These are phyloP conservation scores for Ditylenchus dipsaci DNA, from an alignment of 1,140 invertebrate genomes.

Conservation along the genomic window DNA sequence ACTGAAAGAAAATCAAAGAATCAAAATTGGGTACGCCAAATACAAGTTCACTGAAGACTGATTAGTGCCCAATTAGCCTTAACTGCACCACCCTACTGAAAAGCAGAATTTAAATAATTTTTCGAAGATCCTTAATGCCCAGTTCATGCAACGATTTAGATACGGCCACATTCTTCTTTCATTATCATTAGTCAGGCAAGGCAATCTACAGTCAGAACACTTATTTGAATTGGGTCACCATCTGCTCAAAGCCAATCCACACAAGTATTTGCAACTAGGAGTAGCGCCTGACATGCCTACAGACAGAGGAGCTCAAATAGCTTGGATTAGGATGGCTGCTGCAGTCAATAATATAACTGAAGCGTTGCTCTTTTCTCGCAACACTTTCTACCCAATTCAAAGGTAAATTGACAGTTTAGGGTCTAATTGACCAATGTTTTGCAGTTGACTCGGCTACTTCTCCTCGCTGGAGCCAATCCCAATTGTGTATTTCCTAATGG, in stretches of 20 bases:
- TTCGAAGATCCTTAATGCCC: too few relatives aligned
- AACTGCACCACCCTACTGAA: too few relatives aligned
- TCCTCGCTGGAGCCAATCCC: constrained; percentile 82
- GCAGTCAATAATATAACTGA: constrained; percentile 68
- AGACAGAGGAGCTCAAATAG: constrained; percentile 62
- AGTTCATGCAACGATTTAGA: too few relatives aligned
- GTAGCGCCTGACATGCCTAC: constrained; percentile 62
- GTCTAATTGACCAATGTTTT: too few relatives aligned
- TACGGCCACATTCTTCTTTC: constrained; percentile 85
- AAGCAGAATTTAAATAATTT: too few relatives aligned
- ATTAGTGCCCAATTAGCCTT: too few relatives aligned
- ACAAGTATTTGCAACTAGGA: constrained; percentile 63
- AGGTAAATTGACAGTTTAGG: too few relatives aligned
- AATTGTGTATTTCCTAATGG: constrained; percentile 61
- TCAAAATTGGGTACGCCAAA: too few relatives aligned
- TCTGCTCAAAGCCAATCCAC: constrained; percentile 89
- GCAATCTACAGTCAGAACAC: constrained; percentile 75
- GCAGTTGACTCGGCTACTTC: constrained; percentile 76
- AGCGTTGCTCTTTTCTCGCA: constrained; percentile 76
- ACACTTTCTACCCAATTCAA: constrained; percentile 92
- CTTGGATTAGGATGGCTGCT: constrained; percentile 78
- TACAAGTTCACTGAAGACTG: too few relatives aligned
- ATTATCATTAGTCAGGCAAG: constrained; percentile 77
- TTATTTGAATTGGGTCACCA: constrained; percentile 89
- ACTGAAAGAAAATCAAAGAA: too few relatives aligned